A percentile compares a stretch with the other conserved stretches of the same genome.
Evolutionary conservation across 1,140 invertebrate genomes (phyloP).

Genomic region (Drosophila navojoa): DNA sequence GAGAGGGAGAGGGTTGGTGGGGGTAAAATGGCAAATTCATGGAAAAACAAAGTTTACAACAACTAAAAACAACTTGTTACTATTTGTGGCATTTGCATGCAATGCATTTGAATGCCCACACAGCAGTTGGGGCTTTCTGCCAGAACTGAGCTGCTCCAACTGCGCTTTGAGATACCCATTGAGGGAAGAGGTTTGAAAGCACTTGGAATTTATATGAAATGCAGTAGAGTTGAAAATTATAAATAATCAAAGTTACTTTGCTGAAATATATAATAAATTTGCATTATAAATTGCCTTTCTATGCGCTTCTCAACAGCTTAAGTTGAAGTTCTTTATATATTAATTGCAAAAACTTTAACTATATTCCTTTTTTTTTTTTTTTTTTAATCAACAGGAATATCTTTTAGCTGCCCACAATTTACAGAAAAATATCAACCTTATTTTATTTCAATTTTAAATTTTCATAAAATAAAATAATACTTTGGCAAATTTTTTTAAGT

Average conservation of each 20-base stretch:
- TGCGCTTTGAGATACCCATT: neutral
- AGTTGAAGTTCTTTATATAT: no score
- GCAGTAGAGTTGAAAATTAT: no score
- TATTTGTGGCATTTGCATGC: conserved; percentile 32
- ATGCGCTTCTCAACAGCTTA: neutral
- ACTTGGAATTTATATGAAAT: neutral
- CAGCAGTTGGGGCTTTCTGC: neutral
- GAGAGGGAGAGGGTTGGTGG: no score
- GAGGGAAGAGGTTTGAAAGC: neutral
- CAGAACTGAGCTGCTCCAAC: neutral
- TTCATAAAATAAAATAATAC: no score
- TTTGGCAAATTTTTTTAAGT: no score
- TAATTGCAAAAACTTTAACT: neutral
- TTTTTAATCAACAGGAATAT: no score
- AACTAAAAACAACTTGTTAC: conserved; percentile 30
- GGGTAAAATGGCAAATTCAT: conserved; percentile 16
- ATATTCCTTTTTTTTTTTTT: neutral
- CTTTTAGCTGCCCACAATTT: no score
- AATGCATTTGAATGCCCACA: conserved; percentile 16
- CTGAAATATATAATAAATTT: no score
- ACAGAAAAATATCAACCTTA: no score
- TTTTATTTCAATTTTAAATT: no score
- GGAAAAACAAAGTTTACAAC: conserved; percentile 20
- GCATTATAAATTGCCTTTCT: neutral
- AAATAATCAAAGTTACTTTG: no score